A percentile compares a stretch with the other conserved stretches of the same genome.
Conservation (phyloP, 2,797 vertebrate species). For the Loris lydekkerianus region DNA sequence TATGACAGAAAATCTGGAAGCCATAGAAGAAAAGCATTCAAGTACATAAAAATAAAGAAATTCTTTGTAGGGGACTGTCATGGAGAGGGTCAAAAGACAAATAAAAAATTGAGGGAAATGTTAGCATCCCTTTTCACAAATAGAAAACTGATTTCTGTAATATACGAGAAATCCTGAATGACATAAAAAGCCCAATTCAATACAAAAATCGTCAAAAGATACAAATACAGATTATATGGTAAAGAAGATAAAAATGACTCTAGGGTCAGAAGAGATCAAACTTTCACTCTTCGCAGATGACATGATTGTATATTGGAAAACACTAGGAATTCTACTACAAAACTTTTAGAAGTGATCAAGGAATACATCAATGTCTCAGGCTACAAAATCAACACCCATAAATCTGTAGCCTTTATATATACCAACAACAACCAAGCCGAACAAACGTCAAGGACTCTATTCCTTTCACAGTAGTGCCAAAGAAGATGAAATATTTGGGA, state of each 20-base stretch:
- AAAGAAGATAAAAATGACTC: slow-evolving; percentile 24
- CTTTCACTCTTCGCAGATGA: too few relatives aligned
- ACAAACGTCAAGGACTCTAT: too few relatives aligned
- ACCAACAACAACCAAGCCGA: too few relatives aligned
- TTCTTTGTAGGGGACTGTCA: neutral
- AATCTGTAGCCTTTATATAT: too few relatives aligned
- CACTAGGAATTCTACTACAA: too few relatives aligned
- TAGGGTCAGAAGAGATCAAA: too few relatives aligned
- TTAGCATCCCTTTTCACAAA: neutral
- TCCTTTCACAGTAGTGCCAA: too few relatives aligned
- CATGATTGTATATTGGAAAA: too few relatives aligned
- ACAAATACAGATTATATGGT: neutral
- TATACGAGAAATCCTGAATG: neutral
- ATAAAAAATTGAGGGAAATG: slow-evolving; percentile 22
- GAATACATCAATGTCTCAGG: too few relatives aligned
- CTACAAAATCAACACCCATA: too few relatives aligned
- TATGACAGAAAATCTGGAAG: neutral
- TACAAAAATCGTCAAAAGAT: neutral
- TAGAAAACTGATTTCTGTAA: neutral
- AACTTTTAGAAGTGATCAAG: too few relatives aligned
- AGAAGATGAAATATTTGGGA: too few relatives aligned
- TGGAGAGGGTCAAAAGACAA: neutral
- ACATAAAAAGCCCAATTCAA: neutral
- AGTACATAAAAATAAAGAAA: neutral
- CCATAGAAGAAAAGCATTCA: neutral